These are phyloP conservation scores for Kradibia gibbosae DNA, from an alignment of 1,140 invertebrate species.

Conservation along the genomic window DNA sequence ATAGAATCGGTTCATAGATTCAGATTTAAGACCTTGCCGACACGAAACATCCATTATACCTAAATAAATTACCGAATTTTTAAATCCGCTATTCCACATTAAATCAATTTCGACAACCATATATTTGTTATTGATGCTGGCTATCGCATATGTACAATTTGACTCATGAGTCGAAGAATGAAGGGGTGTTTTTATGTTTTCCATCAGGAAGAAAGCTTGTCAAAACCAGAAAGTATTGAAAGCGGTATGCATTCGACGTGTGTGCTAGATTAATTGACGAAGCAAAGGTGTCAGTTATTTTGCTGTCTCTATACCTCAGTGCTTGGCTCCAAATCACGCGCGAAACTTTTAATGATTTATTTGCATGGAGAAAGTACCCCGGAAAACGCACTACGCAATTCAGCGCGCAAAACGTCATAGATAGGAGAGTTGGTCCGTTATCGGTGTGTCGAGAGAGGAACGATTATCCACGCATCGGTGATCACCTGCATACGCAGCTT, in stretches of 20 bases:
- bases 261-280: not conserved
- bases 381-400: not conserved
- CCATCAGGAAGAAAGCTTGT: too few species aligned
- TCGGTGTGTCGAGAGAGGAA: slow-evolving; percentile 58
- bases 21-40: too few species aligned
- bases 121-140: too few species aligned
- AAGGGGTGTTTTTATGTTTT: too few species aligned
- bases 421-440: not conserved
- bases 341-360: slow-evolving; percentile 57
- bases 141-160: too few species aligned
- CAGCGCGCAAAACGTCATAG: not conserved
- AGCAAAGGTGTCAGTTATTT: not conserved
- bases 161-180: too few species aligned
- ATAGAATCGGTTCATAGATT: too few species aligned
- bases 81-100: too few species aligned
- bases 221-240: not conserved
- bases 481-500: slow-evolving; percentile 61
- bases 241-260: not conserved
- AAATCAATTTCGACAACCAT: too few species aligned
- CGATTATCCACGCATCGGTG: slow-evolving; percentile 58
- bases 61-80: too few species aligned
- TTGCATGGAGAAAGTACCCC: slow-evolving; percentile 9
- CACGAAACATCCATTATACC: too few species aligned
- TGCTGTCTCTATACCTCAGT: not conserved
- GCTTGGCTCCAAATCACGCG: not conserved